Evolutionary conservation across 2,113 vertebrate genomes (phyloP).

Genomic region (Gambusia affinis): DNA sequence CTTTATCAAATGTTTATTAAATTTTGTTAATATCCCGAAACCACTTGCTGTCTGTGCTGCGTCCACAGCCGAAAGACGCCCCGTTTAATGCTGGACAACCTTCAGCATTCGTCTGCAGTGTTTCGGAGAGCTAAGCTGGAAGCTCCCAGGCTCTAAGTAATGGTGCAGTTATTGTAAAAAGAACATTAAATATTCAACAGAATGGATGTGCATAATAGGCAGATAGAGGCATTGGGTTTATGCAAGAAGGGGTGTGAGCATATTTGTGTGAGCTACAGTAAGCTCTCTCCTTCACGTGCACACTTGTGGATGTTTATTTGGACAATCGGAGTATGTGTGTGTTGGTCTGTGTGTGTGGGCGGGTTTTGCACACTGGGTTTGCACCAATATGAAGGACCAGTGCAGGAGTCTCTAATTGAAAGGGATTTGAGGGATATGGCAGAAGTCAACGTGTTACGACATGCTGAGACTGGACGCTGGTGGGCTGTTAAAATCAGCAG

Average conservation of each 20-base stretch:
- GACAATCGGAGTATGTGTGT: conserved; percentile 11
- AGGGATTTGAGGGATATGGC: conserved; percentile 77
- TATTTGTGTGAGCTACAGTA: conserved; percentile 37
- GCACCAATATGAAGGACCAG: conserved; percentile 63
- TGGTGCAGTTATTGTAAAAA: conserved; percentile 79
- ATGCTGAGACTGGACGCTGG: conserved; percentile 69
- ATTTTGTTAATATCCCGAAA: conserved; percentile 25
- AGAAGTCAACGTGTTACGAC: conserved; percentile 73
- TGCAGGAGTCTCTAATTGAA: conserved; percentile 79
- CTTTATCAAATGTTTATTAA: conserved; percentile 42
- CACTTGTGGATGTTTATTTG: conserved; percentile 31
- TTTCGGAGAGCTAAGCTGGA: conserved; percentile 57
- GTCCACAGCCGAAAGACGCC: conserved; percentile 25
- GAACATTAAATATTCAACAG: conserved; percentile 80
- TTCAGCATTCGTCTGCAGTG: conserved; percentile 53
- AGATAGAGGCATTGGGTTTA: conserved; percentile 56
- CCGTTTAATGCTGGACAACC: conserved; percentile 43
- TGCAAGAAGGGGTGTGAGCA: conserved; percentile 46
- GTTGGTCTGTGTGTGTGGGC: conserved; percentile 23
- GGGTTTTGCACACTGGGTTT: conserved; percentile 60
- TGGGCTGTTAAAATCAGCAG: conserved; percentile 75
- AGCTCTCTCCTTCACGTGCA: conserved; percentile 46
- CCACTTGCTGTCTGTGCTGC: conserved; percentile 7
- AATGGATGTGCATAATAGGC: conserved; percentile 74
- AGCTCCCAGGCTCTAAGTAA: conserved; percentile 64